Conservation (phyloP, 2,888 invertebrate species). For the Congeria kusceri region DNA sequence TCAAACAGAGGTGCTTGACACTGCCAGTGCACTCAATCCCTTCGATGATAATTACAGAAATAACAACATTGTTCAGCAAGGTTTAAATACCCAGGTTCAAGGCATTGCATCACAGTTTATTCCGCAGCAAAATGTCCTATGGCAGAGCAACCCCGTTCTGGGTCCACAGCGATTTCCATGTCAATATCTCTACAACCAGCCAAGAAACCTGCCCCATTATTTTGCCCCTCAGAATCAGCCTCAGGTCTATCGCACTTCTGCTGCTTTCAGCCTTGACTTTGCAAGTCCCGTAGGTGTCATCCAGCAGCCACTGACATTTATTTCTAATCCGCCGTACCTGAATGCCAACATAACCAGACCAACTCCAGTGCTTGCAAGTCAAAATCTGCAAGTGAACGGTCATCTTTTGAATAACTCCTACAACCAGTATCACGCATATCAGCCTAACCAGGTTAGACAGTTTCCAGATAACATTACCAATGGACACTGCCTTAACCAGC, state of each 20-base stretch:
- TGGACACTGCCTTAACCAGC: no score
- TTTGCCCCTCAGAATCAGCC: not conserved
- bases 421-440: no score
- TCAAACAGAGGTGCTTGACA: not conserved
- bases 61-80: not conserved
- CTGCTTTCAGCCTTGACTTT: constrained; percentile 35
- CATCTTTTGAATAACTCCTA: no score
- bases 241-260: not conserved
- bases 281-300: constrained; percentile 27
- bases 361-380: constrained; percentile 27
- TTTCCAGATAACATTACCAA: no score
- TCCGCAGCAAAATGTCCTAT: not conserved
- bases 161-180: not conserved
- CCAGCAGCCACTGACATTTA: constrained; percentile 31
- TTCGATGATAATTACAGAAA: constrained; percentile 3
- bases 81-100: not conserved
- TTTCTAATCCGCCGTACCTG: constrained; percentile 39
- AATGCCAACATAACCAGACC: constrained; percentile 27
- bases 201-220: not conserved
- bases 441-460: no score
- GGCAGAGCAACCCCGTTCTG: not conserved
- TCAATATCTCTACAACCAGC: constrained; percentile 21
- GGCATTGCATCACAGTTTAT: constrained; percentile 1
- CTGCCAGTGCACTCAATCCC: not conserved
- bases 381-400: not conserved